phyloP scores from a whole-genome alignment of 2,888 invertebrate genomes.

The Pseudeuparius sepicola region DNA sequence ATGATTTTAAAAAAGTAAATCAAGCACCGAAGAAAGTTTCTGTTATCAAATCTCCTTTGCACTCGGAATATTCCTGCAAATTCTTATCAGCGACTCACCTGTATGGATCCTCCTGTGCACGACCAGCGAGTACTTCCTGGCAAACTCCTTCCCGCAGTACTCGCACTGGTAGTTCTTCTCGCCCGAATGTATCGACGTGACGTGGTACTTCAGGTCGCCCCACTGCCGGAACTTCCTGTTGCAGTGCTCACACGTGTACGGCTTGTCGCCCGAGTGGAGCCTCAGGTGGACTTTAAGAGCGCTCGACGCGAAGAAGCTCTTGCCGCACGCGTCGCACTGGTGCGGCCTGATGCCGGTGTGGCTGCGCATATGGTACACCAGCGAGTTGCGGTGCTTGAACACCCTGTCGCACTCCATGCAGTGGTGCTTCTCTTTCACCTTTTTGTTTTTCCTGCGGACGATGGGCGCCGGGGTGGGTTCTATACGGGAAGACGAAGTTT shows the following conservation, averaged over 20 bases:
- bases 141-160: constrained; percentile 81
- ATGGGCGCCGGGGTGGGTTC: constrained; percentile 26
- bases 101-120: constrained; percentile 56
- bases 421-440: constrained; percentile 31
- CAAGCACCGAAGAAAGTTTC: too few species aligned
- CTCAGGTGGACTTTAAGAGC: constrained; percentile 76
- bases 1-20: too few species aligned
- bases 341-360: constrained; percentile 66
- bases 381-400: constrained; percentile 73
- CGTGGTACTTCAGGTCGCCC: constrained; percentile 83
- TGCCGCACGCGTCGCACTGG: constrained; percentile 69
- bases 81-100: too few species aligned
- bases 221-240: constrained; percentile 74
- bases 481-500: too few species aligned
- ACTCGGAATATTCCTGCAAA: too few species aligned
- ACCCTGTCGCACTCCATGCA: constrained; percentile 63
- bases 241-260: constrained; percentile 73
- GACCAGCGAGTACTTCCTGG: constrained; percentile 76
- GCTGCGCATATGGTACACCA: constrained; percentile 73
- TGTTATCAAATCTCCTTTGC: too few species aligned
- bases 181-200: constrained; percentile 70
- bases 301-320: constrained; percentile 72
- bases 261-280: constrained; percentile 75
- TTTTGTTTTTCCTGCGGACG: constrained; percentile 35
- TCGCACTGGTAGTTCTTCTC: constrained; percentile 80